Conservation (phyloP, 2,888 invertebrate genomes). For the Metallyticus violacea region DNA sequence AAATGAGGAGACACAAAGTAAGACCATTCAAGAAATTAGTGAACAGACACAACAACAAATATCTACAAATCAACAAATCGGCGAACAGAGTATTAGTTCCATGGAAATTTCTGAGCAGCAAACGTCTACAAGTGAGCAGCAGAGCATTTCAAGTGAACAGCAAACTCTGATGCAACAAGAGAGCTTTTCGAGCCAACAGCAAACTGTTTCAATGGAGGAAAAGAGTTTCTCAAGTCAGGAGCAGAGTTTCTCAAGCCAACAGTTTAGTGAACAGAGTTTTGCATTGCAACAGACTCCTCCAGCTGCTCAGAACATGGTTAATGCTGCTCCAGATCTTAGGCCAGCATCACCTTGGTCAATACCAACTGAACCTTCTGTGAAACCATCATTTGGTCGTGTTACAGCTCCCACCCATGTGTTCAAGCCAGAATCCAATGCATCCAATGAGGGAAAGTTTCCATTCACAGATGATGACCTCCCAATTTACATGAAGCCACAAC, state of each 20-base stretch:
- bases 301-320: too few species aligned
- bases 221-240: too few species aligned
- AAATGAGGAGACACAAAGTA: background rate
- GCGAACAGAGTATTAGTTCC: background rate
- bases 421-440: background rate
- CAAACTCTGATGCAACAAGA: background rate
- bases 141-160: background rate
- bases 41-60: background rate
- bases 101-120: background rate
- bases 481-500: background rate
- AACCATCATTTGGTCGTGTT: background rate
- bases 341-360: too few species aligned
- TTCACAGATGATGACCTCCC: background rate
- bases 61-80: background rate
- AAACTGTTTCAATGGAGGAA: too few species aligned
- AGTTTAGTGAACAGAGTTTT: too few species aligned
- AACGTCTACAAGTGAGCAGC: background rate
- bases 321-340: background rate
- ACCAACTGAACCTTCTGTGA: background rate
- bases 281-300: too few species aligned
- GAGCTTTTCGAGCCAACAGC: background rate
- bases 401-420: background rate
- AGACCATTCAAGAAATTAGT: background rate
- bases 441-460: background rate
- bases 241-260: too few species aligned